Evolutionary conservation across 1,140 invertebrate species (phyloP).

Genomic region (Megalonaias nervosa): DNA sequence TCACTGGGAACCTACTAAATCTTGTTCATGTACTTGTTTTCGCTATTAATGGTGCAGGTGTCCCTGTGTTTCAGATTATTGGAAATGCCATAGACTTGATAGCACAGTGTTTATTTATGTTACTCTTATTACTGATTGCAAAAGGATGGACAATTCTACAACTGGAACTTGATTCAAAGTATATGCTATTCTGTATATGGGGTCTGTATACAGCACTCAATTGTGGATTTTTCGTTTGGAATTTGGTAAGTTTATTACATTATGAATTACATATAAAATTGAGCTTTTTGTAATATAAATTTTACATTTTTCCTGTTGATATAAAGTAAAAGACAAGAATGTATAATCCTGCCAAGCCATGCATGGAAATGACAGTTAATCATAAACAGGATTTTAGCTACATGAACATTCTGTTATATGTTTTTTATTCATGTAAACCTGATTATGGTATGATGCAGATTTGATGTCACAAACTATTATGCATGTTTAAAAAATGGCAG

Average conservation of each 20-base stretch:
- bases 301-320: not conserved
- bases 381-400: not conserved
- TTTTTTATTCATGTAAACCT: not conserved
- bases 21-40: slow-evolving; percentile 92
- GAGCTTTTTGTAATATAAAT: not conserved
- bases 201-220: slow-evolving; percentile 92
- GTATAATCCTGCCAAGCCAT: not conserved
- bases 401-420: not conserved
- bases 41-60: slow-evolving; percentile 89
- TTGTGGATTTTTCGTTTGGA: slow-evolving; percentile 95
- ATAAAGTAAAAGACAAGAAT: not conserved
- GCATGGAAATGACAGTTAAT: not conserved
- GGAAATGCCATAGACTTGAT: slow-evolving; percentile 94
- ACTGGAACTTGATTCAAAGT: slow-evolving; percentile 88
- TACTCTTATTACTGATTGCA: slow-evolving; percentile 92
- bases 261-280: too few relatives aligned
- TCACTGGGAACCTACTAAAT: slow-evolving; percentile 87
- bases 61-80: slow-evolving; percentile 83
- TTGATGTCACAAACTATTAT: too few relatives aligned
- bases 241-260: slow-evolving; percentile 81
- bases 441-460: too few relatives aligned
- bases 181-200: slow-evolving; percentile 92
- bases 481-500: too few relatives aligned
- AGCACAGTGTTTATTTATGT: slow-evolving; percentile 94
- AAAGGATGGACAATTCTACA: slow-evolving; percentile 98